Evolutionary conservation across 1,140 invertebrate species (phyloP), one percentile per base, ranked within the genome.

Genomic region (Oryctes rhinoceros): DNA sequence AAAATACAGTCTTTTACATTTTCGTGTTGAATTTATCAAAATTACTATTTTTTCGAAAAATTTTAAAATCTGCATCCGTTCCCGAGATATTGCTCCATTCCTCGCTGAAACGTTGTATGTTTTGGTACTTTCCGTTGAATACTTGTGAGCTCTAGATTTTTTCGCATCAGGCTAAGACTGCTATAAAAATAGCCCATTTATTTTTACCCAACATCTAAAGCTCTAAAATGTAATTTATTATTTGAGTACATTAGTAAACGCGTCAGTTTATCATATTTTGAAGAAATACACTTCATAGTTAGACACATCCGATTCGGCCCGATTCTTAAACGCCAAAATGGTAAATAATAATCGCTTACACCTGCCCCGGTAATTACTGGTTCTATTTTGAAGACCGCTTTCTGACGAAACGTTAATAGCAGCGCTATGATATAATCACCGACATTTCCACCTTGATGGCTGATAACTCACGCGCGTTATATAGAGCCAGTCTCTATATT

Each of bases 311-410:
- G 11, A 71, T 1, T 37, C 11, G 24, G 35, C 65, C 18, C 65
- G 65, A 24, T 71, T 71, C 7, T n/a, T 71, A 35, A 71, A 24
- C 20, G 18, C 20, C 10, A 71, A 71, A 71, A 37, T 71, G 65
- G 65, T 71, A 30, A 71, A 71, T 71, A 71, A 71, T 71, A 71
- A 71, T 71, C 65, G 24, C 65, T 71, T 24, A 71, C 65, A 71
- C 65, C 65, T 71, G 65, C 65, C 65, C 20, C 53, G 20, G 13
- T 71, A 71, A 71, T 71, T 30, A 71, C 65, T 20, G 65, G 65
- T 35, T 71, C 65, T 71, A 71, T 71, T 71, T 37, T 37, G 9
- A 71, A 71, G 65, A 10, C 65, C 65, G 53, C 53, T 59, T 59
- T 59, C 53, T 59, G 53, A 59, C 53, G 53, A 59, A n/a, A 59